Percentiles rank a stretch among this genome's conserved stretches.
phyloP scores from a whole-genome alignment of 2,797 vertebrate species.

The Pipistrellus nathusii region DNA sequence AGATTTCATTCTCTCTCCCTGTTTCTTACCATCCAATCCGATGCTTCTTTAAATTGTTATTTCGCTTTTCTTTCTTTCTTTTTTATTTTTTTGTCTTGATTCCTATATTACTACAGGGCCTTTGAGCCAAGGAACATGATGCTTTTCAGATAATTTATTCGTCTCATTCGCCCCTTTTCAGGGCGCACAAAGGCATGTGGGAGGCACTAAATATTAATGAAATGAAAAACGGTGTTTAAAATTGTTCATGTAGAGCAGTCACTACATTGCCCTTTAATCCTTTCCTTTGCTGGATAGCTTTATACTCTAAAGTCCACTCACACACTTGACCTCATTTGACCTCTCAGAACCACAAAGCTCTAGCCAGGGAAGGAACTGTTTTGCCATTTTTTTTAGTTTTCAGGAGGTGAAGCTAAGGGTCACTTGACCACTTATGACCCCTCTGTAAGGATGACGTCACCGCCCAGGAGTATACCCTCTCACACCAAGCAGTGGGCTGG shows the following conservation, averaged over 20 bases:
- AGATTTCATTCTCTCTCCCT: constrained; percentile 62
- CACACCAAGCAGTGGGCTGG: neutral
- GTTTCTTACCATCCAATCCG: constrained; percentile 50
- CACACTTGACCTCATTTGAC: neutral
- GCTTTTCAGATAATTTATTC: constrained; percentile 31
- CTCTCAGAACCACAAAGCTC: neutral
- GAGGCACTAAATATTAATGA: constrained; percentile 63
- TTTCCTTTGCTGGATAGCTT: constrained; percentile 53
- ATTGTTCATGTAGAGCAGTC: neutral
- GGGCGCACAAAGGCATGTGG: neutral
- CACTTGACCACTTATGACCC: neutral
- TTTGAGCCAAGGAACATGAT: constrained; percentile 38
- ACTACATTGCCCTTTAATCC: constrained; percentile 45
- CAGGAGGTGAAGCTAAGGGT: constrained; percentile 1
- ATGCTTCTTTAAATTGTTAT: constrained; percentile 55
- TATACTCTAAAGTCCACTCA: constrained; percentile 31
- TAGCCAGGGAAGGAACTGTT: neutral
- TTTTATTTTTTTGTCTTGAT: constrained; percentile 25
- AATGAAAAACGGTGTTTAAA: constrained; percentile 46
- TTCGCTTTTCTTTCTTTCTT: neutral
- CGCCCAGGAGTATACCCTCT: neutral
- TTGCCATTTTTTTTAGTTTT: neutral
- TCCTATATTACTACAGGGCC: constrained; percentile 6
- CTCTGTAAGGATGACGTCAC: neutral
- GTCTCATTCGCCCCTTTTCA: neutral